Percentiles rank a stretch among this genome's conserved stretches.
Evolutionary conservation across 2,888 invertebrate genomes (phyloP).

Genomic region (Athripsodes cinereus): DNA sequence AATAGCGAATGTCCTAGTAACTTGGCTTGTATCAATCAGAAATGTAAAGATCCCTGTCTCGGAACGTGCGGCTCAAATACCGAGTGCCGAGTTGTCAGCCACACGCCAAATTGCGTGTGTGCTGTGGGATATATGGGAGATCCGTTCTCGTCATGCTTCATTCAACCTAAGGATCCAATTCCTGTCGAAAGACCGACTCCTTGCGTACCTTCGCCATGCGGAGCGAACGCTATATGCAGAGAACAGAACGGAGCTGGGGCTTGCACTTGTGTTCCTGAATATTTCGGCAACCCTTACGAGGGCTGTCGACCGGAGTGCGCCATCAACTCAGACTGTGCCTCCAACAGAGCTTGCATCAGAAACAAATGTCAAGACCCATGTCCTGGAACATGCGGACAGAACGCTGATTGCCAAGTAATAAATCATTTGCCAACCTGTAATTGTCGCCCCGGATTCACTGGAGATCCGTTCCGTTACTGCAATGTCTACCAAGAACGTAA

Average conservation of each 20-base stretch:
- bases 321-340: slow-evolving; percentile 65
- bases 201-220: slow-evolving; percentile 64
- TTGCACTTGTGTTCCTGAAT: slow-evolving; percentile 60
- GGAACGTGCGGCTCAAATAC: slow-evolving; percentile 70
- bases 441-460: no score
- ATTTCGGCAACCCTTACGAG: no score
- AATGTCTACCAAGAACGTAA: slow-evolving; percentile 47
- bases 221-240: slow-evolving; percentile 58
- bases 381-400: slow-evolving; percentile 67
- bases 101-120: slow-evolving; percentile 74
- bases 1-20: slow-evolving; percentile 70
- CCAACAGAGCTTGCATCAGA: slow-evolving; percentile 64
- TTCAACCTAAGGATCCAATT: slow-evolving; percentile 33
- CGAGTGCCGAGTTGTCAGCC: slow-evolving; percentile 66
- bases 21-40: slow-evolving; percentile 72
- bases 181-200: slow-evolving; percentile 50
- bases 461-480: slow-evolving; percentile 63
- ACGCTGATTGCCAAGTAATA: no score
- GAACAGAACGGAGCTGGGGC: slow-evolving; percentile 54
- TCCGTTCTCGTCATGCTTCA: slow-evolving; percentile 52
- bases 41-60: slow-evolving; percentile 72
- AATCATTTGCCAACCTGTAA: no score
- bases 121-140: slow-evolving; percentile 62
- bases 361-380: no score
- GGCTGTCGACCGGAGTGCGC: slow-evolving; percentile 68